These are phyloP conservation scores for Lepus oiostolus DNA, from an alignment of 2,797 vertebrate species.

Conservation along the genomic window DNA sequence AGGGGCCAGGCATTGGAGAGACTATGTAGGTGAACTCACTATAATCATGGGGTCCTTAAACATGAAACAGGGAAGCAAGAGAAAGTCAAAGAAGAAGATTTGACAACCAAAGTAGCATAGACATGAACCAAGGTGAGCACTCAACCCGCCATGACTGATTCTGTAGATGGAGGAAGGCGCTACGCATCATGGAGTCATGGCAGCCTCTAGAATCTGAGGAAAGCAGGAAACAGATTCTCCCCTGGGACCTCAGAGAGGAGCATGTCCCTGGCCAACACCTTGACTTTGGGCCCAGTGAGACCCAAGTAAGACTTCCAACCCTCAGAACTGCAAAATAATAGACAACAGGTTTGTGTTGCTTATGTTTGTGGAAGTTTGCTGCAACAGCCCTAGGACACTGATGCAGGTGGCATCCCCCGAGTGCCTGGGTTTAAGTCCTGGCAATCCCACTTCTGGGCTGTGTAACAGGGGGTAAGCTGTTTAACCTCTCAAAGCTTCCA, in stretches of 20 bases:
- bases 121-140: background rate
- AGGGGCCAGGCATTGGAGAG: background rate
- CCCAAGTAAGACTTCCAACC: background rate
- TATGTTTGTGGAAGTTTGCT: background rate
- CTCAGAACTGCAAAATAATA: background rate
- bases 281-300: background rate
- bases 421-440: background rate
- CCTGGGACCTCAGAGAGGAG: background rate
- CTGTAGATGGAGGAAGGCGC: background rate
- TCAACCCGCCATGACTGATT: background rate
- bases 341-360: background rate
- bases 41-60: background rate
- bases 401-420: background rate
- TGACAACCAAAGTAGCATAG: background rate
- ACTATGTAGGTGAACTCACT: background rate
- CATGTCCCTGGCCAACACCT: background rate
- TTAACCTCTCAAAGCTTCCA: constrained; percentile 13
- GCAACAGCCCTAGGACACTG: background rate
- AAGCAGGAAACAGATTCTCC: background rate
- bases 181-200: background rate
- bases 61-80: background rate
- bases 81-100: background rate
- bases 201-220: background rate
- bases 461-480: background rate
- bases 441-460: background rate